A percentile compares a stretch with the other conserved stretches of the same genome.
Conservation (phyloP, 2,113 vertebrate species). For the Saguinus midas region DNA sequence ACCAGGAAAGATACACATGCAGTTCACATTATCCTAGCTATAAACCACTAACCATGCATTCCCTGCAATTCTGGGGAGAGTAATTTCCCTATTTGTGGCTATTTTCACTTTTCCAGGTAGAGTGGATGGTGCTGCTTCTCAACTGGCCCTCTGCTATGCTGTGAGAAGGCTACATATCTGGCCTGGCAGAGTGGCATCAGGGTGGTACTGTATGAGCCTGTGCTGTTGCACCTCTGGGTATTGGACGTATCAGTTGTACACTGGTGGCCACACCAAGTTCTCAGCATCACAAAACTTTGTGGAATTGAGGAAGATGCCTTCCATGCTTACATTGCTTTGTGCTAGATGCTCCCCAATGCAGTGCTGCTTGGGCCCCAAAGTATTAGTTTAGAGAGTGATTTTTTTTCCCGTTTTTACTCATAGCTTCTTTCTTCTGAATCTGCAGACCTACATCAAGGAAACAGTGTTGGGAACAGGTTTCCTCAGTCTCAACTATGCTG, state of each 20-base stretch:
- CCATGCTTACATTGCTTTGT: not conserved
- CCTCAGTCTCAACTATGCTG: not conserved
- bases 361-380: not conserved
- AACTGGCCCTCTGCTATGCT: fast-evolving
- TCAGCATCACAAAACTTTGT: not conserved
- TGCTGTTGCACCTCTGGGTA: no score
- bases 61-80: not conserved
- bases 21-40: not conserved
- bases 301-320: not conserved
- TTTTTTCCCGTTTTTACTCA: not conserved
- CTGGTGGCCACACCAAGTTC: not conserved
- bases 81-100: not conserved
- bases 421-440: not conserved
- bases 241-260: not conserved
- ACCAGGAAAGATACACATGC: not conserved
- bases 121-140: not conserved
- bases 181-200: not conserved
- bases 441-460: not conserved
- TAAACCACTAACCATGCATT: not conserved
- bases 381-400: not conserved
- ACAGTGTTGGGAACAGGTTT: not conserved
- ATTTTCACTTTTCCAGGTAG: not conserved
- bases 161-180: not conserved
- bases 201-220: not conserved
- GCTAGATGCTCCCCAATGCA: not conserved